Evolutionary conservation across 2,888 invertebrate species (phyloP), one percentile per base, ranked within the genome.

Genomic region (Cosmia pyralina): DNA sequence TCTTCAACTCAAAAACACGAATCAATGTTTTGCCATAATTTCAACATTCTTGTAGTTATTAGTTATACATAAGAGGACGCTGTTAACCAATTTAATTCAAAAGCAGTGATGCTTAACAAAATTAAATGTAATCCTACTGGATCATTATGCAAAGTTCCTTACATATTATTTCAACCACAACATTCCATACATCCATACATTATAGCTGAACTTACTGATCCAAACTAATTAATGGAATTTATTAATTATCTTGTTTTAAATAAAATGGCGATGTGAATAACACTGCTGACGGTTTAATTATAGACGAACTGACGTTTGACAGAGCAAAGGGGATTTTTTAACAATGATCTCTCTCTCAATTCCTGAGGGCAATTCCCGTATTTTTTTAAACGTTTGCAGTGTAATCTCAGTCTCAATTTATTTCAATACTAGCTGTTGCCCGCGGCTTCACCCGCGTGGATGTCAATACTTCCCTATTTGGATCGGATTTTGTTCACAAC

Each of bases 181-280:
- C 2, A 62, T 60, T 50, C 11, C 50, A 22, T 22, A 46, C 22
- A 62, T 60, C 34, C 76, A n/a, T n/a, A n/a, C n/a, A n/a, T 76
- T 69, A 69, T 65, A 46, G n/a, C 55, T 52, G 60, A 76, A 69
- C 4, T 57, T 65, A 77, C 46, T 65, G 69, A 77, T 62, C 64
- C 52, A 52, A 50, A 65, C 64, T 60, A 81, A 81, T 78, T 69
- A 76, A 69, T 69, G 13, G n/a, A 69, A 69, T 57, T 69, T 76
- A 81, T 78, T 22, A 81, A 65, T 57, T n/a, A 7, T 52, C 50
- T 7, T 81, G 59, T 69, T 81, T 69, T 46, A 60, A 75, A 81
- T 46, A 52, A 81, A 76, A 65, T 76, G 50, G 22, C 41, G 46
- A 34, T 57, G 22, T 52, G 38, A 59, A 69, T 57, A 38, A 53